Evolutionary conservation across 1,140 invertebrate genomes (phyloP), one percentile per base, ranked within the genome.

Genomic region (Pteromalus puparum): DNA sequence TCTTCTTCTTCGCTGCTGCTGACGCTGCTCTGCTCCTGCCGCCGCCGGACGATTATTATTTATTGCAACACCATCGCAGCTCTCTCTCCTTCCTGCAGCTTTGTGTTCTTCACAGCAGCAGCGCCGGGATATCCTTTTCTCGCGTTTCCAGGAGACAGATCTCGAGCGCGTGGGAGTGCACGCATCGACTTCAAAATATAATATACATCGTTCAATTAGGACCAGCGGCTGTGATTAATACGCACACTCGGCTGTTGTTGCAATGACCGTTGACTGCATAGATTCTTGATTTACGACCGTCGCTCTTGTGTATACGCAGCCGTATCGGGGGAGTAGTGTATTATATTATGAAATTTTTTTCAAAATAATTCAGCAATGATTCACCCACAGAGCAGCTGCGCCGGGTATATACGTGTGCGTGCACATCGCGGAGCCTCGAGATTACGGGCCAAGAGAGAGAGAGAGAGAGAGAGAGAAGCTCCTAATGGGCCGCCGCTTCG

Each of bases 61-160:
- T 83, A 83, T 78, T 83, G 82, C 82, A 83, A 78, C 82, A 72
- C 82, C 75, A 42, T 78, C 81, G 81, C 81, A 26, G 3, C 67
- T 68, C 81, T 46, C 67, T 70, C 81, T 46, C 18, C 81, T 67
- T 76, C 48, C 61, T 53, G 30, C 38, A 21, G 53, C 53, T 53
- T 48, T 2, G 67, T 30, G 38, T 42, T 34, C 30, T 34, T 1
- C 38, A 34, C 0, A 42, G 38, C 38, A 10, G 38, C 38, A 10
- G 24, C 24, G 26, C 28, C 3, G 42, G 4, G 70, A 72, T 76
- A 82, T 81, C 26, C 68, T 61, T 61, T 61, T 38, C 68, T 81
- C 80, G 46, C 61, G 28, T 81, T 81, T 72, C 80, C n/a, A 30
- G 53, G 46, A 48, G 21, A n/a, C 53, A 21, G 53, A 61, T 61